Evolutionary conservation across 1,140 invertebrate genomes (phyloP).

Genomic region (Drosophila triauraria): DNA sequence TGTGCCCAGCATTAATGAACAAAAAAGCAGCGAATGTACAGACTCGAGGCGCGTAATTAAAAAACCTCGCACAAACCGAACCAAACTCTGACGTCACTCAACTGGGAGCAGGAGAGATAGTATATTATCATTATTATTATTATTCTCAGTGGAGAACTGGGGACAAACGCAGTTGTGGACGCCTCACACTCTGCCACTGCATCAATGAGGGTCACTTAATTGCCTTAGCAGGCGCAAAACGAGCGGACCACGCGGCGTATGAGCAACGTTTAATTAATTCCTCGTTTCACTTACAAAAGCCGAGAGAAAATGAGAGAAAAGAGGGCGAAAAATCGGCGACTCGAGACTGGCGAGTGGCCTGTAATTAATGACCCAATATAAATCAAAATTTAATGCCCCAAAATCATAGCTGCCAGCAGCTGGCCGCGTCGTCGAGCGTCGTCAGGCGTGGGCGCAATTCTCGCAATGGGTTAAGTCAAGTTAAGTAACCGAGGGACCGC

Average conservation of each 20-base stretch:
- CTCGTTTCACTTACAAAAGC: slow-evolving; percentile 18
- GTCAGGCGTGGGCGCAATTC: slow-evolving; percentile 47
- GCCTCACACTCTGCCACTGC: slow-evolving; percentile 7
- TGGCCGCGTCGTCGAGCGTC: slow-evolving; percentile 24
- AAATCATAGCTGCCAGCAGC: slow-evolving; percentile 57
- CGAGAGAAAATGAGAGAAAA: background rate
- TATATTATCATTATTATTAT: background rate
- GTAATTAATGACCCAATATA: slow-evolving; percentile 71
- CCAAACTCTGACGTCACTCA: slow-evolving; percentile 7
- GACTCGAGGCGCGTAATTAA: background rate
- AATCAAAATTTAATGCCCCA: slow-evolving; percentile 73
- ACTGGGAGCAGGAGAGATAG: background rate
- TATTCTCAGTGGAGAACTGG: background rate
- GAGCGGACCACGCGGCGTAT: slow-evolving; percentile 28
- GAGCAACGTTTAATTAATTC: slow-evolving; percentile 65
- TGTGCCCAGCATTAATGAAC: slow-evolving; percentile 29
- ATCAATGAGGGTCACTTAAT: slow-evolving; percentile 63
- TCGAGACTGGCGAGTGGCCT: slow-evolving; percentile 28
- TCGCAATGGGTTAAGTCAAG: slow-evolving; percentile 52
- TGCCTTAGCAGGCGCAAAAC: slow-evolving; percentile 25
- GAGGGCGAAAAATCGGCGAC: slow-evolving; percentile 15
- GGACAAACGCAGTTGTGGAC: slow-evolving; percentile 15
- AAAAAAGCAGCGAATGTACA: slow-evolving; percentile 7
- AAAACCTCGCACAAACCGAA: slow-evolving; percentile 6
- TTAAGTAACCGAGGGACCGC: slow-evolving; percentile 43